Base-by-base conservation (phyloP, 2,888 invertebrate species). In the Saturnia pavonia region DNA sequence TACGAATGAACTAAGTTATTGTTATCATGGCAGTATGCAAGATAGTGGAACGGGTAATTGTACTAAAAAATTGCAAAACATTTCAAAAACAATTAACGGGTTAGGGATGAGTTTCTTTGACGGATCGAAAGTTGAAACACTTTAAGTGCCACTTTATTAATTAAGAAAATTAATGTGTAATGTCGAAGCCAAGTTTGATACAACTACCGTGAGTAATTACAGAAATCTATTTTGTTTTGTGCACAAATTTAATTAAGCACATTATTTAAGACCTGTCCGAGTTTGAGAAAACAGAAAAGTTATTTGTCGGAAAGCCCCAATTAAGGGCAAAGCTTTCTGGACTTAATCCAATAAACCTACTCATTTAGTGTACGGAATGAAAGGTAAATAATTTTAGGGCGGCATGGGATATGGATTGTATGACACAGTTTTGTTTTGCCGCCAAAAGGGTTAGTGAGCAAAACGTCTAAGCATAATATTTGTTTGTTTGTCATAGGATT, bases 321-420 rank as follows among this genome's bases (percentile, higher is more conserved):
- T 92, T 93, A 93, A 89, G 91, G 90, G 90, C 88, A 85, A 89
- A 90, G 92, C 92, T 91, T 92, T 91, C 88, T 92, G 90, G 89
- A 91, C 90, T 89, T 92, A 92, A 93, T 93, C 92, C 91, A 92
- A 92, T 93, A 92, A 93, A 92, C 87, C 92, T 91, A 91, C 92
- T 91, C 91, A 90, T 91, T 93, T 91, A 91, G 89, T 89, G 89
- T 90, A 86, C 88, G 85, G 86, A 91, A 92, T 89, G 88, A 89
- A 91, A 91, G 90, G 91, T 92, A 92, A 92, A 91, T 92, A 90
- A 91, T 92, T 91, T 92, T 88, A 88, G 85, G 88, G 82, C 82
- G 82, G 74, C 75, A 72, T 77, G 80, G 74, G 79, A 78, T 78
- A 83, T 81, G 80, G 82, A 85, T 82, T 83, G 80, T 78, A 80